These are phyloP conservation scores for Platichthys flesus DNA, from an alignment of 2,113 vertebrate species.

Conservation along the genomic window DNA sequence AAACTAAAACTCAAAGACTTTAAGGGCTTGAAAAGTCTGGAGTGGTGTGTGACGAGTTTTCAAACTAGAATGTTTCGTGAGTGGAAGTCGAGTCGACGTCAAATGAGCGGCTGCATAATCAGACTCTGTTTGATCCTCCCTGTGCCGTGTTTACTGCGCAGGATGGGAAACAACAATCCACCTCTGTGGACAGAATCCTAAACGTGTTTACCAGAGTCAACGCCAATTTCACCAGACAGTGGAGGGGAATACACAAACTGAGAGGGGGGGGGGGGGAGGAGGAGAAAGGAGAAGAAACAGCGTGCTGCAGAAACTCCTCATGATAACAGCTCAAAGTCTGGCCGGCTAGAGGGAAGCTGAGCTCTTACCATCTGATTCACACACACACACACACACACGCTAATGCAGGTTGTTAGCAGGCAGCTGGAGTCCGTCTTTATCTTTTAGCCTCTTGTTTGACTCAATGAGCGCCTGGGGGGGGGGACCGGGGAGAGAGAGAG, in stretches of 20 bases:
- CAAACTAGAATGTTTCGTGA: too few relatives aligned
- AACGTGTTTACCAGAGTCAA: conserved; percentile 40
- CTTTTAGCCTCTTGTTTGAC: conserved; percentile 20
- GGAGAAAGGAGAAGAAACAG: conserved; percentile 2
- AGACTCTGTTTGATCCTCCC: too few relatives aligned
- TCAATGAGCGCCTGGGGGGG: background rate
- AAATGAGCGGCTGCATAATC: too few relatives aligned
- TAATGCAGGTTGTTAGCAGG: conserved; percentile 35
- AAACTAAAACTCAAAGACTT: background rate
- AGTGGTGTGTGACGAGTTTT: too few relatives aligned
- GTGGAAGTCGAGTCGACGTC: too few relatives aligned
- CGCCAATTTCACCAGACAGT: conserved; percentile 40
- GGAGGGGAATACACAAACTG: conserved; percentile 23
- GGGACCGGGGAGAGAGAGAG: background rate
- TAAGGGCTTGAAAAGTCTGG: too few relatives aligned
- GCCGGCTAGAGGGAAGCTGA: conserved; percentile 1
- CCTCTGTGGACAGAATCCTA: conserved; percentile 7
- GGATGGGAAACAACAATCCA: conserved; percentile 28
- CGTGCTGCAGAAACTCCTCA: conserved; percentile 15
- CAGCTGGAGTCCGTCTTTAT: conserved; percentile 34
- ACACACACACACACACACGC: background rate
- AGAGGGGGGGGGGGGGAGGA: background rate
- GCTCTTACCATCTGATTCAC: conserved; percentile 29
- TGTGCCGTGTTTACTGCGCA: conserved; percentile 27
- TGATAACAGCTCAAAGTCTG: conserved; percentile 8